Conservation (phyloP, 2,888 invertebrate species). For the Notodonta dromedarius region DNA sequence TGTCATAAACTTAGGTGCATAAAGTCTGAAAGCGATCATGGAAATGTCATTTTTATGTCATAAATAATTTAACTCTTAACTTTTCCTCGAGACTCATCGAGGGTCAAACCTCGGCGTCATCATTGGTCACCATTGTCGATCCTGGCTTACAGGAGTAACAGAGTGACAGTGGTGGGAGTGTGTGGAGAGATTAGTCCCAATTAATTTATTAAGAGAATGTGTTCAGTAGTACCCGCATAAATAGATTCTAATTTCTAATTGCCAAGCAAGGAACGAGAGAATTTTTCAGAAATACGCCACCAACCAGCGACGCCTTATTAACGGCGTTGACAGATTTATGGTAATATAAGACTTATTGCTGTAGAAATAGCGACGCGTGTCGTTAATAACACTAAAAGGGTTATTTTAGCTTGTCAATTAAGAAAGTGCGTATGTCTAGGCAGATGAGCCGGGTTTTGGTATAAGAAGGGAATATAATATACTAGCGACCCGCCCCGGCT, state of each 20-base stretch:
- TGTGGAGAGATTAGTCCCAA: too few species aligned
- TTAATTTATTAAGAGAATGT: too few species aligned
- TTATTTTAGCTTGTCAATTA: constrained; percentile 47
- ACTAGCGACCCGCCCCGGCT: too few species aligned
- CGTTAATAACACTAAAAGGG: constrained; percentile 36
- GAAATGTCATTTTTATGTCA: too few species aligned
- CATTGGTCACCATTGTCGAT: too few species aligned
- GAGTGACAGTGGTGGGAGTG: too few species aligned
- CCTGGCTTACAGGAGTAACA: too few species aligned
- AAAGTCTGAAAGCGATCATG: too few species aligned
- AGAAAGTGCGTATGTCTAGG: constrained; percentile 21
- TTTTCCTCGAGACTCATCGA: too few species aligned
- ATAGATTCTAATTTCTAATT: background rate
- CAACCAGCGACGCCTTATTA: constrained; percentile 48
- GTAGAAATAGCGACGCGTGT: constrained; percentile 43
- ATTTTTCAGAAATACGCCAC: constrained; percentile 37
- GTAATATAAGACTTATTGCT: constrained; percentile 53
- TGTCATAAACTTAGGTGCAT: too few species aligned
- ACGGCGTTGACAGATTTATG: constrained; percentile 58
- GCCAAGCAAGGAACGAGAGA: background rate
- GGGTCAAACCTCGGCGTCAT: too few species aligned
- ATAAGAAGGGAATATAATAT: background rate
- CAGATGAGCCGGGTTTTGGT: constrained; percentile 14
- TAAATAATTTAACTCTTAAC: too few species aligned
- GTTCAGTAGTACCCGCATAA: background rate